These are phyloP conservation scores for Archivesica marissinica DNA, from an alignment of 1,140 invertebrate genomes.

Conservation along the genomic window DNA sequence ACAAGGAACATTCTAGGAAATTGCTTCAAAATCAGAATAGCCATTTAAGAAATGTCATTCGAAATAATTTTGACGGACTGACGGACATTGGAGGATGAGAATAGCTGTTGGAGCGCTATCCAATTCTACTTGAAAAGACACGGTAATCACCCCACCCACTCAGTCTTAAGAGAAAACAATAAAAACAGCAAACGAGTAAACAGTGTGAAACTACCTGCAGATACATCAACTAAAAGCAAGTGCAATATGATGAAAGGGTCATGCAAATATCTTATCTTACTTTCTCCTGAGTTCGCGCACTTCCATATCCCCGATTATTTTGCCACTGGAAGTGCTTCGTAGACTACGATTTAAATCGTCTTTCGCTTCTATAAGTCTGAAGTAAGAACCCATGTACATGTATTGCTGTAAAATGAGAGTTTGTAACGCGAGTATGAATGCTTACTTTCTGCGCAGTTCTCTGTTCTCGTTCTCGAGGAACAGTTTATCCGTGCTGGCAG, in stretches of 20 bases:
- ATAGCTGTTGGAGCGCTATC: too few relatives aligned
- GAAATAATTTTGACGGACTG: too few relatives aligned
- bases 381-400: conserved; percentile 39
- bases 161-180: conserved; percentile 1
- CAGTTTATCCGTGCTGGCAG: conserved; percentile 47
- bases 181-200: not conserved
- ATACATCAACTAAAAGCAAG: conserved; percentile 24
- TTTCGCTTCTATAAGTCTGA: conserved; percentile 79
- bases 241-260: conserved; percentile 40
- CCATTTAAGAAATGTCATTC: too few relatives aligned
- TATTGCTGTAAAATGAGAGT: not conserved
- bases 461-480: conserved; percentile 65
- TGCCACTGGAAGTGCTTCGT: conserved; percentile 79
- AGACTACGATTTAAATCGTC: conserved; percentile 79
- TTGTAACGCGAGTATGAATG: not conserved
- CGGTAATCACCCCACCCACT: too few relatives aligned
- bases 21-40: too few relatives aligned
- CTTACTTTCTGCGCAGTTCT: conserved; percentile 63
- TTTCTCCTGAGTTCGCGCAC: conserved; percentile 79
- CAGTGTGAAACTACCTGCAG: conserved; percentile 34
- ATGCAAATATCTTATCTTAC: conserved; percentile 73
- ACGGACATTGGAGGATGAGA: too few relatives aligned
- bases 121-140: too few relatives aligned
- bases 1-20: too few relatives aligned
- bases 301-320: conserved; percentile 82